phyloP scores from a whole-genome alignment of 2,113 vertebrate species.

The Cinclus mexicanus region DNA sequence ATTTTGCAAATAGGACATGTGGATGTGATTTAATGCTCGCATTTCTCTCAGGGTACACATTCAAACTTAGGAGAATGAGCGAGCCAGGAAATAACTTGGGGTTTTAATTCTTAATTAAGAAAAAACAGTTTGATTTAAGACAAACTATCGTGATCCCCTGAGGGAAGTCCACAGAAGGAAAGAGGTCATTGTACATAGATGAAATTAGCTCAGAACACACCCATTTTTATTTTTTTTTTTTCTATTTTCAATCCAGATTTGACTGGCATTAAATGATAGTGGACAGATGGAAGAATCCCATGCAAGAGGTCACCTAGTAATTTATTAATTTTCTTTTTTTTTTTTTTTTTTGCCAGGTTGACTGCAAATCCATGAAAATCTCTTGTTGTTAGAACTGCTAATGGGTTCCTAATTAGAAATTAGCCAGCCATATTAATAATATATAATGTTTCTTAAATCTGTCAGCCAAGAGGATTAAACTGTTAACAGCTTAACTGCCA shows the following conservation, averaged over 20 bases:
- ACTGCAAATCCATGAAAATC: conserved; percentile 67
- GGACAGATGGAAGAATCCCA: conserved; percentile 35
- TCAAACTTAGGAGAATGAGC: neutral
- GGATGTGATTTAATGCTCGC: neutral
- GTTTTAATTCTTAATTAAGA: neutral
- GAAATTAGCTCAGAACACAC: neutral
- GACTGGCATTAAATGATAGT: neutral
- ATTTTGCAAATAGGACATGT: neutral
- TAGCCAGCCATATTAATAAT: conserved; percentile 71
- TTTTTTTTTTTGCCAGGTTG: conserved; percentile 5
- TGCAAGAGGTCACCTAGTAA: conserved; percentile 35
- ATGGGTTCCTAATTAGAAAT: conserved; percentile 77
- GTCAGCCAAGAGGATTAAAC: conserved; percentile 19
- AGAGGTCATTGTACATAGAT: neutral
- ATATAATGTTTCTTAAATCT: conserved; percentile 52
- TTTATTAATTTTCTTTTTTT: neutral
- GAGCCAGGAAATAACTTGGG: neutral
- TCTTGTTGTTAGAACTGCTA: conserved; percentile 46
- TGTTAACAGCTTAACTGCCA: neutral
- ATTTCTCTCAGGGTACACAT: neutral
- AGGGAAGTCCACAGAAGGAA: neutral
- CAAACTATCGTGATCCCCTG: neutral
- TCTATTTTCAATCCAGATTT: neutral
- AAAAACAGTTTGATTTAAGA: neutral
- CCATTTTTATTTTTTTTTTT: neutral